These are phyloP conservation scores for Anguilla marmorata DNA, from an alignment of 2,797 vertebrate genomes.

Conservation along the genomic window DNA sequence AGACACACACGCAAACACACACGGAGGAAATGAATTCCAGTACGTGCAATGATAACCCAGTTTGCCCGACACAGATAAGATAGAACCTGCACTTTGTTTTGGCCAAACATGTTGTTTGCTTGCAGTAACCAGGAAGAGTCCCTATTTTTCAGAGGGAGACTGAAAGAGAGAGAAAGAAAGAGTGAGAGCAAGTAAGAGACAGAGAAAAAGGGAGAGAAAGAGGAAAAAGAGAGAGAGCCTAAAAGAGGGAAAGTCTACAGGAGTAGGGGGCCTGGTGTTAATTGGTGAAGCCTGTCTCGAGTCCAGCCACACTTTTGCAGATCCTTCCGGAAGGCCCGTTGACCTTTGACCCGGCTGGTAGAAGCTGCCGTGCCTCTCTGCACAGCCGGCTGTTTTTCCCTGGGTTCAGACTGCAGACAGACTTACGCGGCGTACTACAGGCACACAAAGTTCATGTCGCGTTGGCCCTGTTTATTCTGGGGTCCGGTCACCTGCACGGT, in stretches of 20 bases:
- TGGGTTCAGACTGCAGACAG: neutral
- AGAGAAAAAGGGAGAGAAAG: neutral
- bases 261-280: neutral
- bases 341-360: neutral
- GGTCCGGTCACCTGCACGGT: neutral
- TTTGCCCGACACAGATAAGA: conserved; percentile 34
- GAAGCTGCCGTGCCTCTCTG: neutral
- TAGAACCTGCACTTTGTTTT: conserved; percentile 25
- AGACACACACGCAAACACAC: conserved; percentile 35
- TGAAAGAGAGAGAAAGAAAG: neutral
- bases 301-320: neutral
- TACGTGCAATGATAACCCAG: neutral
- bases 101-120: neutral
- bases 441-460: conserved; percentile 24
- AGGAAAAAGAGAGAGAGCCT: neutral
- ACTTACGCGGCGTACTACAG: neutral
- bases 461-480: conserved; percentile 7
- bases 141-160: neutral
- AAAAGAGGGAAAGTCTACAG: neutral
- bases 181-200: neutral
- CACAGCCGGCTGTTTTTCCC: conserved; percentile 4
- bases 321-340: neutral
- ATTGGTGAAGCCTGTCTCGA: neutral
- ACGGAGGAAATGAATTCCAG: conserved; percentile 3
- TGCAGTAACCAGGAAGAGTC: neutral